These are phyloP conservation scores for Papilio polytes DNA, from an alignment of 1,140 invertebrate genomes.

Conservation along the genomic window DNA sequence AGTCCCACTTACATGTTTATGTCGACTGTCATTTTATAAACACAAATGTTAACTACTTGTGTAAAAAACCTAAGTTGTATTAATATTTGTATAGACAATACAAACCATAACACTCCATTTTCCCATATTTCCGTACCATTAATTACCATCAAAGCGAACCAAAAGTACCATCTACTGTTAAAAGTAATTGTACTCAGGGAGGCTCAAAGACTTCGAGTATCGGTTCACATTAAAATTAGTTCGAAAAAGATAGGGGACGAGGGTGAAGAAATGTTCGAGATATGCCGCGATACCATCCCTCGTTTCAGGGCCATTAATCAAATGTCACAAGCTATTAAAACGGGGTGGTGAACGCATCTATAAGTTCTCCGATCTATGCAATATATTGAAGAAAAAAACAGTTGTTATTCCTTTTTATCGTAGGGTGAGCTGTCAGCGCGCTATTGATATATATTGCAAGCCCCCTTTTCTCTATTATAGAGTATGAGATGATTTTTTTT, in stretches of 20 bases:
- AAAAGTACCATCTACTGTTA: constrained; percentile 3
- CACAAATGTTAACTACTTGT: not conserved
- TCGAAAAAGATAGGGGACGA: constrained; percentile 27
- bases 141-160: constrained; percentile 28
- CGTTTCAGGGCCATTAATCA: constrained; percentile 75
- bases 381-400: constrained; percentile 57
- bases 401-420: constrained; percentile 42
- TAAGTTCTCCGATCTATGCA: constrained; percentile 59
- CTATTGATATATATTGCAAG: constrained; percentile 56
- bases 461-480: constrained; percentile 45
- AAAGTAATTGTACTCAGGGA: constrained; percentile 34
- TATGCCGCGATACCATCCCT: constrained; percentile 50
- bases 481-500: constrained; percentile 36
- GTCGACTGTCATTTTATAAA: not conserved
- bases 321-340: constrained; percentile 73
- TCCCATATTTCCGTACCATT: not conserved
- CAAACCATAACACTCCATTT: not conserved
- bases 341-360: constrained; percentile 70
- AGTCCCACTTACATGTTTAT: not conserved
- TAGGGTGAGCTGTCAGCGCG: constrained; percentile 55
- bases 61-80: no score
- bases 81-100: no score
- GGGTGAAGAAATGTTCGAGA: constrained; percentile 31
- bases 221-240: constrained; percentile 36
- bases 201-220: constrained; percentile 35